A percentile compares a stretch with the other conserved stretches of the same genome.
These are phyloP conservation scores for Phyllostomus hastatus DNA, from an alignment of 2,113 vertebrate genomes.

Conservation along the genomic window DNA sequence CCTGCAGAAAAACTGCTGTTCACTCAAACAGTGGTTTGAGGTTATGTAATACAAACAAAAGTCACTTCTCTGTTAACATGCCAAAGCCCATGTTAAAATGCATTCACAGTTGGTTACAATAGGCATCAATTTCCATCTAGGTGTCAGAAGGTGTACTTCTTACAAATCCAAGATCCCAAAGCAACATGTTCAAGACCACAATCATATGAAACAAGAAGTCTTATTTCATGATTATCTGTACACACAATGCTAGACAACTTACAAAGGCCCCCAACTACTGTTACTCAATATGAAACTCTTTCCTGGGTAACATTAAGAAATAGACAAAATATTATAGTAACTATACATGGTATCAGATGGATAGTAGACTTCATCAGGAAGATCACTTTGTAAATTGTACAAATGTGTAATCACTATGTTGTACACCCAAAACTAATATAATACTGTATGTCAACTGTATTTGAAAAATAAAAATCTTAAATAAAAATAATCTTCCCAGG, in stretches of 20 bases:
- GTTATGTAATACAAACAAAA: neutral
- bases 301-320: neutral
- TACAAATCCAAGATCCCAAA: neutral
- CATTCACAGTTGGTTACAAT: neutral
- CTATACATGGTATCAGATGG: neutral
- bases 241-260: neutral
- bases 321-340: neutral
- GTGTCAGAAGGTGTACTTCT: neutral
- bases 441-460: neutral
- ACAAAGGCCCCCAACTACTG: neutral
- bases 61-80: neutral
- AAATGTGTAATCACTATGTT: neutral
- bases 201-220: neutral
- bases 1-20: neutral
- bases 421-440: neutral
- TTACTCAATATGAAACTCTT: neutral
- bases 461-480: neutral
- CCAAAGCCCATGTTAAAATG: neutral
- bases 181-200: slow-evolving; percentile 8
- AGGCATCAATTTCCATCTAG: neutral
- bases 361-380: neutral
- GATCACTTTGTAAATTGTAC: neutral
- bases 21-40: neutral
- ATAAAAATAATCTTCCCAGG: neutral
- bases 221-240: too few relatives aligned